These are phyloP conservation scores for Nomada lathburiana DNA, from an alignment of 2,888 invertebrate species.

Conservation along the genomic window DNA sequence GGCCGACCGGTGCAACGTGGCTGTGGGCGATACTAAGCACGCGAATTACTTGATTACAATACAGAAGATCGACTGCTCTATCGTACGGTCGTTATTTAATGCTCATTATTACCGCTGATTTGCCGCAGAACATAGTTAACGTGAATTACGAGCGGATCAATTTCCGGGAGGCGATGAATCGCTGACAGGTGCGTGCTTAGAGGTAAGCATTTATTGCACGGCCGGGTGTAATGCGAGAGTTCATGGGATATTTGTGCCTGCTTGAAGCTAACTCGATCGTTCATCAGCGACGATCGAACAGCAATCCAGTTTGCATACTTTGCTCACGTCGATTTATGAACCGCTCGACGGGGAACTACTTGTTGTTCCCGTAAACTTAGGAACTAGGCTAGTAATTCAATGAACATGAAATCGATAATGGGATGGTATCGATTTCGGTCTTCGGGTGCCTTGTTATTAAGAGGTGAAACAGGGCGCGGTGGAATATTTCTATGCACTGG, in stretches of 20 bases:
- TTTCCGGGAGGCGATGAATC: slow-evolving; percentile 73
- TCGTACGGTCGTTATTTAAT: slow-evolving; percentile 79
- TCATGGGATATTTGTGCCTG: slow-evolving; percentile 64
- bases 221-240: slow-evolving; percentile 46
- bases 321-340: slow-evolving; percentile 15
- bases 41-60: slow-evolving; percentile 80
- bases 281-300: slow-evolving; percentile 37
- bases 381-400: slow-evolving; percentile 7
- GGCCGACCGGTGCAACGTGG: slow-evolving; percentile 13
- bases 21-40: slow-evolving; percentile 60
- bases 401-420: slow-evolving; percentile 7
- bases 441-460: background rate
- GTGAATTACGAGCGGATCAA: slow-evolving; percentile 79
- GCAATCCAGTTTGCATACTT: slow-evolving; percentile 50
- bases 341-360: background rate
- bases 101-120: slow-evolving; percentile 81
- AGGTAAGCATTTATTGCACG: slow-evolving; percentile 44
- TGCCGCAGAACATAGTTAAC: slow-evolving; percentile 75
- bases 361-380: background rate
- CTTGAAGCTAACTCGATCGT: slow-evolving; percentile 32
- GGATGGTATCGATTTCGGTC: background rate
- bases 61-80: slow-evolving; percentile 65
- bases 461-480: background rate
- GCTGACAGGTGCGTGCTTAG: slow-evolving; percentile 63
- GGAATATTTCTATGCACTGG: background rate